These are phyloP conservation scores for Pipra filicauda DNA, from an alignment of 2,113 vertebrate genomes.

Conservation along the genomic window DNA sequence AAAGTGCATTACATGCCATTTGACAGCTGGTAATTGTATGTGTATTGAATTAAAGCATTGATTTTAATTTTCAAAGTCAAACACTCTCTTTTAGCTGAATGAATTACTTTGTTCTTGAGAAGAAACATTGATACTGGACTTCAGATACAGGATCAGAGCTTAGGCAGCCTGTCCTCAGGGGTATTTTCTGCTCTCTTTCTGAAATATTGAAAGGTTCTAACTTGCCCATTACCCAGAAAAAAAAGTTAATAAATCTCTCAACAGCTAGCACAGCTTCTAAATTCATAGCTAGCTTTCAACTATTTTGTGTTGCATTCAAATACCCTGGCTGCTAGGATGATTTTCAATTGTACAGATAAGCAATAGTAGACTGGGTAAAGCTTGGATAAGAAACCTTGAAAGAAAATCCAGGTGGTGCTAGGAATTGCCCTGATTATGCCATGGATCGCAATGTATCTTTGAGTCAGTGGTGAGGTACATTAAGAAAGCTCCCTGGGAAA, in stretches of 20 bases:
- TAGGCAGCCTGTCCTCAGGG: not conserved
- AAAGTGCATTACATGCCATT: constrained; percentile 36
- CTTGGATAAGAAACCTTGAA: not conserved
- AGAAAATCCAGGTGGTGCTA: constrained; percentile 7
- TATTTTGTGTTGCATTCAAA: not conserved
- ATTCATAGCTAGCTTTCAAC: constrained; percentile 32
- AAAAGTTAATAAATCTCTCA: not conserved
- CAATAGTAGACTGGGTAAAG: not conserved
- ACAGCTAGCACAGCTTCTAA: not conserved
- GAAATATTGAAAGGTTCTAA: not conserved
- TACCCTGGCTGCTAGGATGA: not conserved
- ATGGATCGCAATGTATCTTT: not conserved
- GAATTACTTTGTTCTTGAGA: constrained; percentile 42
- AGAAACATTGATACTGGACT: constrained; percentile 35
- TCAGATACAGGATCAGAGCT: constrained; percentile 24
- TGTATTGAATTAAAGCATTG: constrained; percentile 61
- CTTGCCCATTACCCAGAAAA: not conserved
- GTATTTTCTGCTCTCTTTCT: constrained; percentile 1
- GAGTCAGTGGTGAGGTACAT: not conserved
- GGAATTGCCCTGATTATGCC: not conserved
- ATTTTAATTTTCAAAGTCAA: constrained; percentile 66
- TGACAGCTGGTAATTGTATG: constrained; percentile 49
- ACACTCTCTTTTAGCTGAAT: constrained; percentile 37
- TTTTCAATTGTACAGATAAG: not conserved
- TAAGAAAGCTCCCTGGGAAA: not conserved